Conservation (phyloP, 2,113 vertebrate species). For the Colius striatus region DNA sequence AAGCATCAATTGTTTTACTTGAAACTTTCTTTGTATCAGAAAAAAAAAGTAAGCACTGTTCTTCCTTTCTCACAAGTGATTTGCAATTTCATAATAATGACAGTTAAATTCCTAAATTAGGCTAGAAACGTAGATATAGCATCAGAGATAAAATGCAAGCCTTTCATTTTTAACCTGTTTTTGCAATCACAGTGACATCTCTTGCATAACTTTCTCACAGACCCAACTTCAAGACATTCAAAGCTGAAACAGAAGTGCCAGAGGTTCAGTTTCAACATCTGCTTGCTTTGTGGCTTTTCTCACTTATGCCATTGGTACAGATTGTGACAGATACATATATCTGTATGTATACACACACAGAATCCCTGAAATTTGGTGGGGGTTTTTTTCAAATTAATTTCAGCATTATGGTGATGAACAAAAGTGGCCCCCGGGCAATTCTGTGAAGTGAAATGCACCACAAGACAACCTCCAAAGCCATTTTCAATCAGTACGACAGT, state of each 20-base stretch:
- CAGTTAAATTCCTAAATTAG: not conserved
- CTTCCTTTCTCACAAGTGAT: not conserved
- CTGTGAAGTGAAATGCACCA: not conserved
- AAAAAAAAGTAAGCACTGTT: not conserved
- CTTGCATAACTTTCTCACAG: not conserved
- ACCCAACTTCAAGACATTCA: not conserved
- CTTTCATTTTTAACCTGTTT: not conserved
- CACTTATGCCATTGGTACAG: fast-evolving
- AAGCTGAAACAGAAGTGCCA: not conserved
- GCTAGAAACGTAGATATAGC: not conserved
- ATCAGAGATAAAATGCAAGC: not conserved
- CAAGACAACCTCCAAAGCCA: not conserved
- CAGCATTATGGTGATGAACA: not conserved
- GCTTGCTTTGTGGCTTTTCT: not conserved
- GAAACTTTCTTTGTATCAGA: not conserved
- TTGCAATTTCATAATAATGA: not conserved
- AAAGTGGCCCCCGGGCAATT: not conserved
- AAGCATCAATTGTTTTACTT: not conserved
- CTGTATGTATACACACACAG: not conserved
- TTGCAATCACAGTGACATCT: not conserved
- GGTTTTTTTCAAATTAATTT: not conserved
- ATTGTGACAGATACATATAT: not conserved
- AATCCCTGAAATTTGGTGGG: not conserved
- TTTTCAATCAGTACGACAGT: not conserved
- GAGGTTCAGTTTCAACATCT: not conserved